Evolutionary conservation across 2,888 invertebrate genomes (phyloP).

Genomic region (Electrophaes corylata): DNA sequence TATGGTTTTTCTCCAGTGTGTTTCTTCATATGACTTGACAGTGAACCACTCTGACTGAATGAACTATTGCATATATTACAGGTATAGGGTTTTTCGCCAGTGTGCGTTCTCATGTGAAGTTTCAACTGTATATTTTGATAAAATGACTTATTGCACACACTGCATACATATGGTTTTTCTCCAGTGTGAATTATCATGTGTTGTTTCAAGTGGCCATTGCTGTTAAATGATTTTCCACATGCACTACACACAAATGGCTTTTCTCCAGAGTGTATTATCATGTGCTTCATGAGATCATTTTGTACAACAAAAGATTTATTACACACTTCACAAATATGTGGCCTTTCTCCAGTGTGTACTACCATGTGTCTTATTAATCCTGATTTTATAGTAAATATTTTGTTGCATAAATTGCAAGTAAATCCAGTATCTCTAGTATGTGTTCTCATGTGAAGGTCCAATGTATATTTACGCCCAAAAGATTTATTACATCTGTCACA

Average conservation of each 20-base stretch:
- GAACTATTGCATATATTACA: slow-evolving; percentile 18
- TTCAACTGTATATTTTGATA: slow-evolving; percentile 13
- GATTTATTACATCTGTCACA: slow-evolving; percentile 17
- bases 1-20: slow-evolving; percentile 23
- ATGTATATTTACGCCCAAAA: slow-evolving; percentile 18
- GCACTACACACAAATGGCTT: slow-evolving; percentile 25
- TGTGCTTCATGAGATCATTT: slow-evolving; percentile 26
- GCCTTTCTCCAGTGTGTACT: slow-evolving; percentile 25
- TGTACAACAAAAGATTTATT: slow-evolving; percentile 25
- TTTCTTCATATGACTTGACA: slow-evolving; percentile 17
- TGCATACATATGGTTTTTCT: slow-evolving; percentile 13
- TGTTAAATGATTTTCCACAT: slow-evolving; percentile 30
- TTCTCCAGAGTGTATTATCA: slow-evolving; percentile 28
- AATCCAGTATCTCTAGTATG: slow-evolving; percentile 18
- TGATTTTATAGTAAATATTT: slow-evolving; percentile 16
- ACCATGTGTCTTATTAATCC: slow-evolving; percentile 17
- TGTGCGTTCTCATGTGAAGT: slow-evolving; percentile 19
- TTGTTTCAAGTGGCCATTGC: slow-evolving; percentile 10
- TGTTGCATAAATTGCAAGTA: slow-evolving; percentile 20
- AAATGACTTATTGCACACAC: slow-evolving; percentile 21
- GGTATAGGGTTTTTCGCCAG: slow-evolving; percentile 21
- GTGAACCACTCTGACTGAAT: slow-evolving; percentile 10
- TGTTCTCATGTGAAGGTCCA: slow-evolving; percentile 14
- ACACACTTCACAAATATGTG: slow-evolving; percentile 26
- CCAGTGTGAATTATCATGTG: slow-evolving; percentile 21